Percentiles rank a stretch among this genome's conserved stretches.
Evolutionary conservation across 2,113 vertebrate genomes (phyloP).

Genomic region (Bos javanicus): DNA sequence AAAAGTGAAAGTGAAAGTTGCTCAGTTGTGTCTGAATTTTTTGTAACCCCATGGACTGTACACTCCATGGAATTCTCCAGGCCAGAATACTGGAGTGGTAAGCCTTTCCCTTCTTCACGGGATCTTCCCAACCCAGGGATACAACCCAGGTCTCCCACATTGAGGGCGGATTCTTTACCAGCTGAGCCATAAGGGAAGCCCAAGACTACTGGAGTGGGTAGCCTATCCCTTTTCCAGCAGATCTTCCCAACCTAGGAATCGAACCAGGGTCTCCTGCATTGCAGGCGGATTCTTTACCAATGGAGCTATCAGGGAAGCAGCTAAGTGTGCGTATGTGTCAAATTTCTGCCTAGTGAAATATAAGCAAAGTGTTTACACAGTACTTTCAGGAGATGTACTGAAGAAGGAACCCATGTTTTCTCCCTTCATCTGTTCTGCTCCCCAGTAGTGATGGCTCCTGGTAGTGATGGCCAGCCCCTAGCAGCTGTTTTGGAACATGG

Average conservation of each 20-base stretch:
- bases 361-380: background rate
- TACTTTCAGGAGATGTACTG: background rate
- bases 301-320: fast-evolving
- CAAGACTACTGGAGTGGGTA: too few species aligned
- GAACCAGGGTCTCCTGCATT: background rate
- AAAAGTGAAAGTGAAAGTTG: background rate
- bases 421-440: background rate
- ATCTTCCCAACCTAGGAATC: too few species aligned
- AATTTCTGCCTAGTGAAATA: background rate
- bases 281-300: background rate
- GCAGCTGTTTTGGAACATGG: background rate
- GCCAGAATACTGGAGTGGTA: background rate
- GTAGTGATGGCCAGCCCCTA: background rate
- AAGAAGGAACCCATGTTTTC: background rate
- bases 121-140: background rate
- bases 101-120: background rate
- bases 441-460: background rate
- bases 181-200: too few species aligned
- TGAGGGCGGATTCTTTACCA: too few species aligned
- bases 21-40: background rate
- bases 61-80: background rate
- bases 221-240: too few species aligned
- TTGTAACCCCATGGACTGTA: background rate
- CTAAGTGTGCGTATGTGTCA: background rate
- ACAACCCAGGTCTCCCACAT: background rate